Evolutionary conservation across 1,140 invertebrate genomes (phyloP).

Genomic region (Callitettix versicolor): DNA sequence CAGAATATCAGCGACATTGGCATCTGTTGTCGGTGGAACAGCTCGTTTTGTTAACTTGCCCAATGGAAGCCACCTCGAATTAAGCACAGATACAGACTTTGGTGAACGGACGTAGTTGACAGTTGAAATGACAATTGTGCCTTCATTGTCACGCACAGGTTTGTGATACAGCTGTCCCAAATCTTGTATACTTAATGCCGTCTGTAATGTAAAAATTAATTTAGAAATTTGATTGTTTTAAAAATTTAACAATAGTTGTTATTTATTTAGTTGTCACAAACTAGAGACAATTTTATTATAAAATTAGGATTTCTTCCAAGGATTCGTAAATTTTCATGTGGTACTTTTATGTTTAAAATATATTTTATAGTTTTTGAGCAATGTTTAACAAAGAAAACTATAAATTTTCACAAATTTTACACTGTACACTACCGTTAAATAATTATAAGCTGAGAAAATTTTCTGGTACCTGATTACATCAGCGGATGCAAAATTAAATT

Average conservation of each 20-base stretch:
- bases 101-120: constrained; percentile 73
- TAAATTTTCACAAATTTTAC: too few relatives aligned
- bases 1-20: constrained; percentile 66
- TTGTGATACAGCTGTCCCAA: constrained; percentile 87
- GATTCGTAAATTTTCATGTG: too few relatives aligned
- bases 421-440: too few relatives aligned
- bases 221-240: not conserved
- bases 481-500: not conserved
- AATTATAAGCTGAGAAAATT: not conserved
- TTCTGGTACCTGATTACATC: not conserved
- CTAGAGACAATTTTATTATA: not conserved
- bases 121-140: constrained; percentile 81
- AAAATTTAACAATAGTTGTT: too few relatives aligned
- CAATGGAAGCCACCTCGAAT: constrained; percentile 80
- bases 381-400: too few relatives aligned
- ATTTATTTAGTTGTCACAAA: not conserved
- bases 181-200: constrained; percentile 79
- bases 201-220: constrained; percentile 34
- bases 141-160: constrained; percentile 74
- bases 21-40: constrained; percentile 49
- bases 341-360: too few relatives aligned
- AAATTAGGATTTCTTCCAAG: not conserved
- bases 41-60: constrained; percentile 54
- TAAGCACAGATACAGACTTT: constrained; percentile 73
- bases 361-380: too few relatives aligned